Conservation (phyloP, 2,888 invertebrate species). For the Conchocele bisecta region DNA sequence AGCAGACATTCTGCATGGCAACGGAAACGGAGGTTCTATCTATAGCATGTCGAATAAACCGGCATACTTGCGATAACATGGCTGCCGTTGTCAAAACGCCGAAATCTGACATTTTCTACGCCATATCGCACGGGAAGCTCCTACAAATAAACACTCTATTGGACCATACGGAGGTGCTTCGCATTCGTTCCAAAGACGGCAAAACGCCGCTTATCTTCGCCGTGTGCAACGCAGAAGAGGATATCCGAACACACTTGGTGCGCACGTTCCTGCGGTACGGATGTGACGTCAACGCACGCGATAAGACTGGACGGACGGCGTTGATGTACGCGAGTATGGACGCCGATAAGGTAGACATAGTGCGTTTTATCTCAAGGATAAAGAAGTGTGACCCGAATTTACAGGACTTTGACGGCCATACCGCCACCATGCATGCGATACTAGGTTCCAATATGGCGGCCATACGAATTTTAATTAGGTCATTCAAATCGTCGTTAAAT, state of each 20-base stretch:
- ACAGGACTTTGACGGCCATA: constrained; percentile 64
- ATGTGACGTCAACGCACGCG: constrained; percentile 69
- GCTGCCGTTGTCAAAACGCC: constrained; percentile 1
- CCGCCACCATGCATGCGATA: constrained; percentile 70
- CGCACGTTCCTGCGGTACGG: constrained; percentile 68
- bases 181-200: constrained; percentile 52
- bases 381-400: constrained; percentile 68
- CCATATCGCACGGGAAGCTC: constrained; percentile 57
- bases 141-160: constrained; percentile 49
- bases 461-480: constrained; percentile 63
- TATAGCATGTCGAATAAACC: too few relatives aligned
- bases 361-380: constrained; percentile 62
- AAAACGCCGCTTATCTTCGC: constrained; percentile 71
- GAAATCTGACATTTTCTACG: constrained; percentile 47
- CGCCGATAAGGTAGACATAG: constrained; percentile 64
- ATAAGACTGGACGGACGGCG: constrained; percentile 66
- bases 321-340: constrained; percentile 74
- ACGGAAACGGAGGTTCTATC: too few relatives aligned
- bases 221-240: constrained; percentile 66
- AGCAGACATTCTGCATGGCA: too few relatives aligned
- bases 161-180: constrained; percentile 32
- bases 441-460: constrained; percentile 64
- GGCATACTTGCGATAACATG: too few relatives aligned
- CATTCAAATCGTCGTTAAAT: constrained; percentile 58
- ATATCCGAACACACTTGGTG: constrained; percentile 68